These are phyloP conservation scores for Tetragonisca angustula DNA, from an alignment of 2,888 invertebrate genomes.

Conservation along the genomic window DNA sequence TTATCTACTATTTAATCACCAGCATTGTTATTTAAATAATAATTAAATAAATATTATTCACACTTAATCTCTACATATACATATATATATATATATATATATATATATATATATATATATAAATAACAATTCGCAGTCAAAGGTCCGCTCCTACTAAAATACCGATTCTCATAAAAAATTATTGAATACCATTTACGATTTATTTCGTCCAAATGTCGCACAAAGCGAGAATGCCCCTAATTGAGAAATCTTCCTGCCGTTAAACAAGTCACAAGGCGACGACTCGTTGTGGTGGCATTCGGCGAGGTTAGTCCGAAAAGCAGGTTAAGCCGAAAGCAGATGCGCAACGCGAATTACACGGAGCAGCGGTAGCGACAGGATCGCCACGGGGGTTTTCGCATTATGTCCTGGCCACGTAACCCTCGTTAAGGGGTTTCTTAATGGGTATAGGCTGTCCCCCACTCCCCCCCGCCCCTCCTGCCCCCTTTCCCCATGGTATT, in stretches of 20 bases:
- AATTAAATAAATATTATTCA: too few relatives aligned
- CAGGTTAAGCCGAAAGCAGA: slow-evolving; percentile 56
- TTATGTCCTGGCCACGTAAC: slow-evolving; percentile 69
- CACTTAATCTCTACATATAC: too few relatives aligned
- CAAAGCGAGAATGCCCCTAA: neutral
- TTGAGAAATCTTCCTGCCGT: neutral
- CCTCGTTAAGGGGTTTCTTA: slow-evolving; percentile 74
- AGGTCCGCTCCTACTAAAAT: too few relatives aligned
- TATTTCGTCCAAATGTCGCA: too few relatives aligned
- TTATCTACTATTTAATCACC: too few relatives aligned
- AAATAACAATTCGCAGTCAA: too few relatives aligned
- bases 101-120: too few relatives aligned
- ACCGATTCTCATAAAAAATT: too few relatives aligned
- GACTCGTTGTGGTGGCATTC: neutral
- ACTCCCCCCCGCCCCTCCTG: too few relatives aligned
- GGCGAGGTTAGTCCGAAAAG: neutral
- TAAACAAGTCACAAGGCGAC: neutral
- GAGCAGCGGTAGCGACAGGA: slow-evolving; percentile 53
- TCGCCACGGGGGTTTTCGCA: slow-evolving; percentile 66
- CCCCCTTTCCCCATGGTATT: slow-evolving; percentile 44
- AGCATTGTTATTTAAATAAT: too few relatives aligned
- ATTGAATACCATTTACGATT: too few relatives aligned
- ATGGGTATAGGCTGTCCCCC: slow-evolving; percentile 62
- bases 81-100: too few relatives aligned
- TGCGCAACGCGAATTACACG: slow-evolving; percentile 71